phyloP scores from a whole-genome alignment of 1,140 invertebrate genomes.

The Saccostrea cuccullata region DNA sequence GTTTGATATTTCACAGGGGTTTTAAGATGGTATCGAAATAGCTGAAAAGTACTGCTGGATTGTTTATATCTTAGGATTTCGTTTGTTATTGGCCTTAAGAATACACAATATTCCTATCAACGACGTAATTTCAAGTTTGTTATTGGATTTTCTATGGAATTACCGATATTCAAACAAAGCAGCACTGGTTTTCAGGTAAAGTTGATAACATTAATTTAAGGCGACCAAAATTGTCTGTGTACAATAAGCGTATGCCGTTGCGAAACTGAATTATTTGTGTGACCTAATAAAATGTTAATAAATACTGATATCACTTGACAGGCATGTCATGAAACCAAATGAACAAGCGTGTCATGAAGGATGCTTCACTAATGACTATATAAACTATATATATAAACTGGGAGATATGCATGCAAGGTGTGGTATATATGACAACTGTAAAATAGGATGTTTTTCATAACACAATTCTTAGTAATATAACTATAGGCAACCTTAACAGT shows the following conservation, averaged over 20 bases:
- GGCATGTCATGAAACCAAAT: not conserved
- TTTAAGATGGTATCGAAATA: not conserved
- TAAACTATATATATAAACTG: not conserved
- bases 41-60: not conserved
- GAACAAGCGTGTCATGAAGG: not conserved
- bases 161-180: too few relatives aligned
- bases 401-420: not conserved
- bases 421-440: not conserved
- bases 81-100: not conserved
- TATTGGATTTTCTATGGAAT: not conserved
- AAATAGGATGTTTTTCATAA: not conserved
- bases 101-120: not conserved
- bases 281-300: conserved; percentile 6
- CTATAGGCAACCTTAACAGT: not conserved
- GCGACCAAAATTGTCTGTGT: not conserved
- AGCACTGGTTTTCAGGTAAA: too few relatives aligned
- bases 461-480: not conserved
- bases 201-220: not conserved
- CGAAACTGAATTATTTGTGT: not conserved
- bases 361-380: not conserved
- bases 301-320: not conserved
- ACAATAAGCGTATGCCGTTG: not conserved
- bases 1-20: not conserved
- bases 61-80: not conserved
- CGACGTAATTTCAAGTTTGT: not conserved